phyloP scores from a whole-genome alignment of 2,888 invertebrate species.

The Lathronympha strigana region DNA sequence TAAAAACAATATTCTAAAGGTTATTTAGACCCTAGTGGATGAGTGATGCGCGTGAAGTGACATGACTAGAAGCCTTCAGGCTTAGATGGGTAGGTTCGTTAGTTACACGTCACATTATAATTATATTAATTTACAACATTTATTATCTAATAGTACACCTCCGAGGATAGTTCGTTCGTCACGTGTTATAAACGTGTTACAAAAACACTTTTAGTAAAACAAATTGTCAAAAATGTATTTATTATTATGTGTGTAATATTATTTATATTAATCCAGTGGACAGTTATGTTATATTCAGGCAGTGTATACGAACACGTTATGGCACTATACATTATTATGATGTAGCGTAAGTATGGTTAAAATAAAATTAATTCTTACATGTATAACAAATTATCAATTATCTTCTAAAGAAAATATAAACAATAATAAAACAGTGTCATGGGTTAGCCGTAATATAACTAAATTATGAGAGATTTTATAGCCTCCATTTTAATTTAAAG shows the following conservation, averaged over 20 bases:
- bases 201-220: not conserved
- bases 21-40: not conserved
- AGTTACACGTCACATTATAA: constrained; percentile 12
- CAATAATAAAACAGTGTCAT: constrained; percentile 25
- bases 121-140: constrained; percentile 5
- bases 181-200: not conserved
- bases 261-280: not conserved
- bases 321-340: constrained; percentile 23
- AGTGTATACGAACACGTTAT: constrained; percentile 26
- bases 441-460: constrained; percentile 14
- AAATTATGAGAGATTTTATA: constrained; percentile 10
- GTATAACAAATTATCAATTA: constrained; percentile 10
- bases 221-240: not conserved
- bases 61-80: constrained; percentile 7
- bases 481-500: not conserved
- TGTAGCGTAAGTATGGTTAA: constrained; percentile 5
- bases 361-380: constrained; percentile 18
- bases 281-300: constrained; percentile 10
- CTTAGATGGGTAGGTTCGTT: not conserved
- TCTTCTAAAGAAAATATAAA: constrained; percentile 16
- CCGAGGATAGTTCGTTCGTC: not conserved
- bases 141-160: not conserved
- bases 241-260: not conserved
- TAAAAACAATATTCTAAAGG: too few species aligned
- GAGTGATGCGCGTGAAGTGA: not conserved